A percentile compares a stretch with the other conserved stretches of the same genome.
Conservation (phyloP, 2,797 vertebrate species). For the Buphagus erythrorhynchus region DNA sequence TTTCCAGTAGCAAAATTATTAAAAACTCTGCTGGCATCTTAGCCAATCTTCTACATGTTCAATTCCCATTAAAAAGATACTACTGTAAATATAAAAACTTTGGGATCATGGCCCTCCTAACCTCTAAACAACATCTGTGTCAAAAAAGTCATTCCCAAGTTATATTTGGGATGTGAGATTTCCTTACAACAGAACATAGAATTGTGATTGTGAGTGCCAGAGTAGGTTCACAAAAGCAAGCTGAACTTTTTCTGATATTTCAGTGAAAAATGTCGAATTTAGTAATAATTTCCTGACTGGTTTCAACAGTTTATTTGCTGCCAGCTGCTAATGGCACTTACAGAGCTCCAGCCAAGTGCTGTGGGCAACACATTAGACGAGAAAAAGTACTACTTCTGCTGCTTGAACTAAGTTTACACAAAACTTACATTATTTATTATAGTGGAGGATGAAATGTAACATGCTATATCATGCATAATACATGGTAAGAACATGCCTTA, state of each 20-base stretch:
- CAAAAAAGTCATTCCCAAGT: not conserved
- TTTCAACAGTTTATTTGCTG: not conserved
- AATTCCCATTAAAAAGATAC: not conserved
- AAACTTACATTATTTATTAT: slow-evolving; percentile 28
- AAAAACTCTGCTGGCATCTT: not conserved
- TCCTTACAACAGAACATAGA: not conserved
- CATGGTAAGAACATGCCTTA: slow-evolving; percentile 45
- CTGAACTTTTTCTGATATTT: not conserved
- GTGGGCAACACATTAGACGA: not conserved
- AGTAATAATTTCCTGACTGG: not conserved
- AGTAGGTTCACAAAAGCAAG: not conserved
- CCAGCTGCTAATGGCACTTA: not conserved
- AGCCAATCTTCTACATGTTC: not conserved
- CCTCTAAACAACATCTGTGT: not conserved
- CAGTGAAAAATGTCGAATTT: not conserved
- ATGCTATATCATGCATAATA: slow-evolving; percentile 58
- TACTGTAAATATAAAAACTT: not conserved
- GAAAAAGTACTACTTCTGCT: not conserved
- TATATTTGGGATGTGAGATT: not conserved
- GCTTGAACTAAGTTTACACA: not conserved
- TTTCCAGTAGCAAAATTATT: not conserved
- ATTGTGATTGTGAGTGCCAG: not conserved
- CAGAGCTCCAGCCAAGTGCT: not conserved
- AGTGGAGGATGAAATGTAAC: slow-evolving; percentile 24
- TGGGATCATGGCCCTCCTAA: not conserved